Evolutionary conservation across 2,888 invertebrate species (phyloP), one percentile per base, ranked within the genome.

Genomic region (Hyposoter dolosus): DNA sequence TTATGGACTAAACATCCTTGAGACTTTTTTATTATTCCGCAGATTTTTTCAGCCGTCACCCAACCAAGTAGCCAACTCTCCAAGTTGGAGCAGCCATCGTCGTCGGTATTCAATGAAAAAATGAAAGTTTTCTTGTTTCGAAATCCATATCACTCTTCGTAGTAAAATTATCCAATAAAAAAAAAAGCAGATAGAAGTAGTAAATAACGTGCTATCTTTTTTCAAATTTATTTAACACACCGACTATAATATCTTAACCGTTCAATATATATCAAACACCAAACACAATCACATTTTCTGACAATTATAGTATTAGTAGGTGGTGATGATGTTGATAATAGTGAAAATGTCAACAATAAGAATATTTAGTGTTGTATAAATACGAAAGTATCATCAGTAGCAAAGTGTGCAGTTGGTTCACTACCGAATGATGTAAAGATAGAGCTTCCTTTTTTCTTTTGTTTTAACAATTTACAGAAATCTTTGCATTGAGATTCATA

Each of bases 201-300:
- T 12, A 12, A 43, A 43, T 10, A 69, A 43, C 1, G 19, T 15
- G 40, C 9, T 6, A 69, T 47, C 17, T 47, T 47, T 69, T 78
- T 82, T 60, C 75, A 74, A 28, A 69, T 83, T 77, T 65, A 85
- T 83, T 80, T 77, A 85, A 50, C 82, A 82, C 79, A 84, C 84
- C 74, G 56, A 80, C 50, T 80, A 71, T 60, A 68, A 60, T 82
- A 56, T 47, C 32, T 80, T 68, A 60, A 23, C 28, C 68, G 47
- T 56, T 63, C 74, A 35, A 78, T 69, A 75, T 75, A 75, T 74
- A 43, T 68, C 68, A 75, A 71, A 87, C 86, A 86, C 78, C 56
- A 76, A 87, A 84, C 76, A 86, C 79, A 71, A 76, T 84, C 19
- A 78, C 65, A 65, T 68, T 65, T 71, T 63, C 23, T 50, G n/a